Evolutionary conservation across 2,888 invertebrate genomes (phyloP), one percentile per base, ranked within the genome.

Genomic region (Agrochola lychnidis): DNA sequence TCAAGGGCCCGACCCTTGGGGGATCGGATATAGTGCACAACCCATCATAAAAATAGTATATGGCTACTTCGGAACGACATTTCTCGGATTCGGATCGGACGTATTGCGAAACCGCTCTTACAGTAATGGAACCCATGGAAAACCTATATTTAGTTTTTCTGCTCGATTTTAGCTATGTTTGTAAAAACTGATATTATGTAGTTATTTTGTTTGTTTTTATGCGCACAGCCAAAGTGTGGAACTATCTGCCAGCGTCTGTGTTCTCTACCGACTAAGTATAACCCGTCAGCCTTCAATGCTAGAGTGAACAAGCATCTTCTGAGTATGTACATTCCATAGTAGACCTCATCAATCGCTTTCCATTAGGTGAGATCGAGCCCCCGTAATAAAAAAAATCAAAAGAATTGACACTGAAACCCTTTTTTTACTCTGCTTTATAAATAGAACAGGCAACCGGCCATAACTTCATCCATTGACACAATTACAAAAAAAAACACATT

Each of bases 401-500:
- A 57, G 4, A 51, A 2, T 57, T 25, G n/a, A 57, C 12, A 56
- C 7, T 45, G 10, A 72, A 48, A 45, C 1, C n/a, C 4, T 19
- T 30, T 22, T 30, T 22, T 66, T 19, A 0, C 7, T 12, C 7
- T 2, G 4, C 14, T 51, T 19, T 9, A 45, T 48, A 67, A 79
- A 78, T 25, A 30, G 12, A 67, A 48, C n/a, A 36, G 36, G 36
- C 19, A 30, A 2, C 30, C 48, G 14, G 3, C 14, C 16, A 51
- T 45, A 40, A 25, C 30, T 19, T 36, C 22, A 36, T 10, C 19
- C 22, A 9, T 22, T 16, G 9, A 6, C 6, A 19, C 12, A 12
- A 74, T 53, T 56, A 56, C 42, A 68, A 57, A 59, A 59, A 59
- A 14, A 62, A 48, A 66, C n/a, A 36, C 25, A 57, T 70, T 80